Base-by-base conservation (phyloP, 2,888 invertebrate genomes). In the Catocala fraxini region DNA sequence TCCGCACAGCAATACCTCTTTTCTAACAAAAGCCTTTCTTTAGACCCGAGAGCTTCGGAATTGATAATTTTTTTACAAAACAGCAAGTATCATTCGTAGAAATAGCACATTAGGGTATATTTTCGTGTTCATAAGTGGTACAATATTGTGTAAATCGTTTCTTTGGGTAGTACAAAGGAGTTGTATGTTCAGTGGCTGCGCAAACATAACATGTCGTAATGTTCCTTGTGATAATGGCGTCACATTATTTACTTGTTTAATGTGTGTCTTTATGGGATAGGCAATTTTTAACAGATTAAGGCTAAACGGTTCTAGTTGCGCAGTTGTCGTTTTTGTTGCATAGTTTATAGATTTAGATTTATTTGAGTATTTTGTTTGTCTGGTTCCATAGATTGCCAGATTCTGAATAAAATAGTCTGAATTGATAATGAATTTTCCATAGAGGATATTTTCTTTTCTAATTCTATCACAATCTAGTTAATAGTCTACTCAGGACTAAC, bases 271-370 rank as follows among this genome's bases (percentile, higher is more conserved):
- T 62, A 68, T 58, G 52, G 68, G 56, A 65, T 62, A 58, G 63
- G 62, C 66, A 66, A 75, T 76, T 72, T 76, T 76, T 69, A 61
- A 70, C 53, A 69, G 68, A 76, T 76, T 76, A 76, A 72, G 76
- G 76, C 63, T 68, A 72, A 76, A 54, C 55, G 66, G 6, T 54
- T 59, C 51, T 43, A 49, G 63, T 57, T 61, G 41, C 25, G 11
- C 63, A 45, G 58, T 35, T 39, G 9, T 46, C 25, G 13, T 46
- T 10, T 15, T 9, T 15, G 9, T 46, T 39, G 35, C 6, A 39
- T 39, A 7, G 1, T 6, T 6, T 39, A 39, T 39, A 9, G 6
- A 9, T 39, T 39, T 39, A 6, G 35, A 6, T 39, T 35, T 6
- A 4, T 25, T 25, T 7, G 35, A 39, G 35, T 39, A 39, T 5